Conservation (phyloP, 1,140 invertebrate species). For the Cydia amplana region DNA sequence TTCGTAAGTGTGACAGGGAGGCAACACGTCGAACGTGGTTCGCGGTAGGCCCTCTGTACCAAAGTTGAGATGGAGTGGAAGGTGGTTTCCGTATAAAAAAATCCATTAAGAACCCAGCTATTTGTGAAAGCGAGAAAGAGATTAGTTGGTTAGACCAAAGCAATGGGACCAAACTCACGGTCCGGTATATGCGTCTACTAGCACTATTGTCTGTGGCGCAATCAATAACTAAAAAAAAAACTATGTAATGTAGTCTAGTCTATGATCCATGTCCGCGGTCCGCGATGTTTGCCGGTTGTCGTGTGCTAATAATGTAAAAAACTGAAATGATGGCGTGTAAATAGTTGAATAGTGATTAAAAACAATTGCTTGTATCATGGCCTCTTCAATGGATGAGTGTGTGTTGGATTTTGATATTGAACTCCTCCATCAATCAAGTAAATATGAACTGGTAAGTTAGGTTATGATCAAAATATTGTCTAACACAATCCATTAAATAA, state of each 20-base stretch:
- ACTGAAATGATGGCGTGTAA: conserved; percentile 7
- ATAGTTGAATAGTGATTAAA: conserved; percentile 12
- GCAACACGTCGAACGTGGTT: too few species aligned
- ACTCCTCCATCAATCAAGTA: conserved; percentile 47
- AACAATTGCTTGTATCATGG: conserved; percentile 45
- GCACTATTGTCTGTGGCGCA: neutral
- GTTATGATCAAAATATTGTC: conserved; percentile 37
- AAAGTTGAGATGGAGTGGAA: too few species aligned
- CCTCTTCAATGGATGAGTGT: conserved; percentile 48
- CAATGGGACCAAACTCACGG: too few species aligned
- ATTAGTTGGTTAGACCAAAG: too few species aligned
- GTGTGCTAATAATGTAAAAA: conserved; percentile 14
- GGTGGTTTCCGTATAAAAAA: too few species aligned
- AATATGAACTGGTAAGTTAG: conserved; percentile 54
- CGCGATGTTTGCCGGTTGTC: conserved; percentile 21
- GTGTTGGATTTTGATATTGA: conserved; percentile 60
- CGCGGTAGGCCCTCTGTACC: too few species aligned
- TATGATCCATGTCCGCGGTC: neutral
- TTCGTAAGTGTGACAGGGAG: too few species aligned
- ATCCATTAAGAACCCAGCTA: too few species aligned
- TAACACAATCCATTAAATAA: neutral
- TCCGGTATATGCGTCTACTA: too few species aligned
- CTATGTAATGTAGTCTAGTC: neutral
- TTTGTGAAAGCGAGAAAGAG: too few species aligned
- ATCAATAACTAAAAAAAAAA: conserved; percentile 10